Base-by-base conservation (phyloP, 2,888 invertebrate genomes). In the Epirrhoe tristata region DNA sequence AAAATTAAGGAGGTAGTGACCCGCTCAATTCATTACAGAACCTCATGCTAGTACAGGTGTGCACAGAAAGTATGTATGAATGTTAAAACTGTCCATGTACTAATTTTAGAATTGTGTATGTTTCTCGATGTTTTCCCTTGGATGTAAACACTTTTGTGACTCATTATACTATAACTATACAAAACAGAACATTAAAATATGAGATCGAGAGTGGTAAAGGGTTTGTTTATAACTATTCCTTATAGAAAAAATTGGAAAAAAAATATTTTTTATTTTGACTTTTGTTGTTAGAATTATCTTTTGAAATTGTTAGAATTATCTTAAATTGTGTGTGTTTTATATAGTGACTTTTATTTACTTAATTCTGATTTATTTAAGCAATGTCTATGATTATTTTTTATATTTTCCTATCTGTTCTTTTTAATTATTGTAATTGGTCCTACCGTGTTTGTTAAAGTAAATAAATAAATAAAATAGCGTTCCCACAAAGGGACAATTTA, bases 1-100 rank as follows among this genome's bases (percentile, higher is more conserved):
- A 86, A 87, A 87, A 88, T 87, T 82, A 80, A 81, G 74, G 74
- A 77, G 77, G 73, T 78, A 79, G 82, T 82, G 84, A 81, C 82
- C 83, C 80, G 82, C 79, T 80, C 81, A 80, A 84, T 87, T 86
- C 81, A 83, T 82, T 84, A 77, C 74, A 1, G 36, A 55, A 56
- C 66, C 62, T 34, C 58, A 46, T 63, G 39, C 51, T 16, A 39
- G 65, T 46, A 59, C 54, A 59, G 10, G 50, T 36, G 32, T 50
- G 43, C 59, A 52, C 31, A 14, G 39, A 50, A 17, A 65, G 31
- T 48, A 36, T 36, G 36, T 24, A 34, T 6, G 1, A 7, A 48
- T 48, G 14, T 16, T n/a, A 48, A 48, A 31, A 24, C 12, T 31
- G 16, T 8, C 12, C 39, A 43, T 12, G 0, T 12, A 12, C 10